phyloP scores from a whole-genome alignment of 1,140 invertebrate species.

The Bombus sibiricus region DNA sequence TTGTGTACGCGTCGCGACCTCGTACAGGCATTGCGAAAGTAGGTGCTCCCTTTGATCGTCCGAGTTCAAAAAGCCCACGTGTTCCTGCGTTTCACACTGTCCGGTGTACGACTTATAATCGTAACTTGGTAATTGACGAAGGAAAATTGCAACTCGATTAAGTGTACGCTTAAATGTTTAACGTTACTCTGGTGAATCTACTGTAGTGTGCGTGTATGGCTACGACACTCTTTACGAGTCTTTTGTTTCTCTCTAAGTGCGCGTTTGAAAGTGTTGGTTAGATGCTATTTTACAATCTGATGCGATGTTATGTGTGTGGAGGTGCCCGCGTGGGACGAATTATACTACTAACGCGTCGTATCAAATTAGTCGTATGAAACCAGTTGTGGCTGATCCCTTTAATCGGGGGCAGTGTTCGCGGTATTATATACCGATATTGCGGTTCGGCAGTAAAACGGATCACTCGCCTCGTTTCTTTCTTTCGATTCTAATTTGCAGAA shows the following conservation, averaged over 20 bases:
- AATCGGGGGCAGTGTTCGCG: constrained; percentile 44
- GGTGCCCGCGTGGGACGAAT: constrained; percentile 10
- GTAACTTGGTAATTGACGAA: constrained; percentile 48
- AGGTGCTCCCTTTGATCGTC: constrained; percentile 14
- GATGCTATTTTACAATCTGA: constrained; percentile 15
- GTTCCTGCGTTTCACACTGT: background rate
- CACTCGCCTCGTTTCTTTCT: background rate
- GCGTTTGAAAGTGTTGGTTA: background rate
- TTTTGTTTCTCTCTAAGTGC: constrained; percentile 6
- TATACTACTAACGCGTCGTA: constrained; percentile 32
- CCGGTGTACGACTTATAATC: background rate
- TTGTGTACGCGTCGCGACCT: constrained; percentile 12
- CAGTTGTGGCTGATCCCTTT: constrained; percentile 36
- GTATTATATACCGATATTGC: constrained; percentile 48
- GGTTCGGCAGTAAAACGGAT: constrained; percentile 57
- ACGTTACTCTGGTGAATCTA: constrained; percentile 29
- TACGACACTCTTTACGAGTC: background rate
- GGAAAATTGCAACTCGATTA: constrained; percentile 28
- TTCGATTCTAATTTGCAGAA: background rate
- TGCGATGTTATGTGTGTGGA: background rate
- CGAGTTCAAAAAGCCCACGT: background rate
- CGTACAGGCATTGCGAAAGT: constrained; percentile 45
- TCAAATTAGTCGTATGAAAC: constrained; percentile 58
- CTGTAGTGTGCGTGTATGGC: constrained; percentile 1
- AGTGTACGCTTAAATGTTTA: constrained; percentile 34